Evolutionary conservation across 2,888 invertebrate species (phyloP).

Genomic region (Minunthozetes semirufus): DNA sequence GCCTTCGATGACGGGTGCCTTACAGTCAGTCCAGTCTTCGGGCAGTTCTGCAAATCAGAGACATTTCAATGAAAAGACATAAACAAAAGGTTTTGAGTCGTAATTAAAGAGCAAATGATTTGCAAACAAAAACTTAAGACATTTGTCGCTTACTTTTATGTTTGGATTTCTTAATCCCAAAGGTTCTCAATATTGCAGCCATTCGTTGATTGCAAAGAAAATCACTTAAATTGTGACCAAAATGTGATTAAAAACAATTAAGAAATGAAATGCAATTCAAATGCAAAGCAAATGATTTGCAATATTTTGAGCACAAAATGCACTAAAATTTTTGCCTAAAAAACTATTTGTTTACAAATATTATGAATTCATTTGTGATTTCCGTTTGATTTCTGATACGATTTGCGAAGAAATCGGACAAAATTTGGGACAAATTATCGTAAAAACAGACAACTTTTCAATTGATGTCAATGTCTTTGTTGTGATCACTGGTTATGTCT

Average conservation of each 20-base stretch:
- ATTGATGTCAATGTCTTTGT: conserved; percentile 9
- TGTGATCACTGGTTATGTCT: background rate
- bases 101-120: background rate
- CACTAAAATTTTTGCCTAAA: too few species aligned
- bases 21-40: conserved; percentile 45
- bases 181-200: conserved; percentile 1
- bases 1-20: conserved; percentile 49
- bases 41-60: conserved; percentile 42
- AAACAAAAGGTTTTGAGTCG: background rate
- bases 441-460: background rate
- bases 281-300: background rate
- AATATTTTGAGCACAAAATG: too few species aligned
- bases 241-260: background rate
- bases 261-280: background rate
- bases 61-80: background rate
- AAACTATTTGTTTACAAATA: too few species aligned
- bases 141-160: conserved; percentile 4
- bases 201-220: background rate
- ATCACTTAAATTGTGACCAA: background rate
- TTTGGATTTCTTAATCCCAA: conserved; percentile 20
- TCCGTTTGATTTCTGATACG: too few species aligned
- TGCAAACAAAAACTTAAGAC: background rate
- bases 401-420: too few species aligned
- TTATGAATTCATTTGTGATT: too few species aligned
- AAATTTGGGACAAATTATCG: background rate